phyloP scores from a whole-genome alignment of 2,113 vertebrate genomes.

The Passer domesticus region DNA sequence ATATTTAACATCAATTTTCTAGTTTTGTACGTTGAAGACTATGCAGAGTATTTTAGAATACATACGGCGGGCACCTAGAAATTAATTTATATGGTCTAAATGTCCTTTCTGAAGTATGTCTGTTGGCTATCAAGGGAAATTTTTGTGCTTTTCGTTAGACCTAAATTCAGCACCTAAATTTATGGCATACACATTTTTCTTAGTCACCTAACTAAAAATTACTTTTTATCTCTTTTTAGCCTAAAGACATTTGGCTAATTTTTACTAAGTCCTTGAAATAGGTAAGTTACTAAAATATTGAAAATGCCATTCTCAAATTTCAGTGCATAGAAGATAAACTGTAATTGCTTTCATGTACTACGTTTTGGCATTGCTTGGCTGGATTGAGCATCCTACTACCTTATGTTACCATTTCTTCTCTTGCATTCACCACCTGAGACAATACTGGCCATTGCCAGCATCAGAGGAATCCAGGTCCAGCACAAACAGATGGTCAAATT shows the following conservation, averaged over 20 bases:
- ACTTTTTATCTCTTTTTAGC: neutral
- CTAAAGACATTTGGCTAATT: neutral
- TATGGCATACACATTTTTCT: neutral
- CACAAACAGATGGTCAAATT: constrained; percentile 64
- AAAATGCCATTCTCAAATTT: neutral
- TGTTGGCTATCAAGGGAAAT: neutral
- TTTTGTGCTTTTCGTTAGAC: neutral
- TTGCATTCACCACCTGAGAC: constrained; percentile 70
- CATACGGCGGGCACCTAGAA: neutral
- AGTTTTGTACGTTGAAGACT: neutral
- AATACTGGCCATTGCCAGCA: constrained; percentile 52
- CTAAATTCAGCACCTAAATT: neutral
- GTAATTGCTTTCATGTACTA: constrained; percentile 50
- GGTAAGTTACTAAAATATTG: neutral
- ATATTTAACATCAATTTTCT: neutral
- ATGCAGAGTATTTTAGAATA: neutral
- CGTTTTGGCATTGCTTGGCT: neutral
- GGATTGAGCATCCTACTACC: constrained; percentile 54
- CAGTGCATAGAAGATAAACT: constrained; percentile 14
- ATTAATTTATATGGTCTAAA: neutral
- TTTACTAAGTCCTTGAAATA: neutral
- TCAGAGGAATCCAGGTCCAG: constrained; percentile 40
- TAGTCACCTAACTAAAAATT: neutral
- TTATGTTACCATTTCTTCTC: constrained; percentile 64
- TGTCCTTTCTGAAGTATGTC: neutral